phyloP scores from a whole-genome alignment of 1,140 invertebrate species.

The Vanessa atalanta region DNA sequence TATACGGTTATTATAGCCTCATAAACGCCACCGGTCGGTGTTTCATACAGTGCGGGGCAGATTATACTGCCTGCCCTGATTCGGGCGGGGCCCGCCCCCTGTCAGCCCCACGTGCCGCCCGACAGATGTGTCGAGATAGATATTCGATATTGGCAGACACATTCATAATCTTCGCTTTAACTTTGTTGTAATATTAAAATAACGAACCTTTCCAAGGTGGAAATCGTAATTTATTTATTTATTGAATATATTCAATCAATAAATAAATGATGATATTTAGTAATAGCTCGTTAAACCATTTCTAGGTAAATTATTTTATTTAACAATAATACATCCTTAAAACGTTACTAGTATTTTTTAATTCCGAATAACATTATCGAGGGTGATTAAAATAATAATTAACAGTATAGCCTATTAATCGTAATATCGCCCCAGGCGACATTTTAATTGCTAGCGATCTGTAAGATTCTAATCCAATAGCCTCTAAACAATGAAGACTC shows the following conservation, averaged over 20 bases:
- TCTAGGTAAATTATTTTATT: background rate
- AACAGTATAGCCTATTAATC: constrained; percentile 3
- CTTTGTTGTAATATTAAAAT: constrained; percentile 72
- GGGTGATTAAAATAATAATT: constrained; percentile 13
- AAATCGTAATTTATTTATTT: constrained; percentile 6
- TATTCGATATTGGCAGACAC: constrained; percentile 78
- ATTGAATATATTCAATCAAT: no score
- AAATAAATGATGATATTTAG: no score
- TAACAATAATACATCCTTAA: no score
- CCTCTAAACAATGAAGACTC: constrained; percentile 57
- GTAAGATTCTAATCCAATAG: constrained; percentile 21
- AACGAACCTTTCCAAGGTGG: constrained; percentile 56
- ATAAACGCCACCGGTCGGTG: constrained; percentile 78
- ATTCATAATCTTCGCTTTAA: constrained; percentile 78
- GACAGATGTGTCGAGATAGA: constrained; percentile 75
- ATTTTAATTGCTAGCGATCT: constrained; percentile 18
- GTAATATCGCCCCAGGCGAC: constrained; percentile 3
- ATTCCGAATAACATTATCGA: background rate
- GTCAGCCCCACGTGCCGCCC: constrained; percentile 69
- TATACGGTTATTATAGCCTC: constrained; percentile 80
- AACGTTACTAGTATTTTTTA: no score
- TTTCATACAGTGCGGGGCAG: constrained; percentile 76
- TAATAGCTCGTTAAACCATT: constrained; percentile 28
- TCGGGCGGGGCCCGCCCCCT: constrained; percentile 55
- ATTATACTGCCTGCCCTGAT: constrained; percentile 71